These are phyloP conservation scores for Hypercompe scribonia DNA, from an alignment of 2,888 invertebrate genomes.

Conservation along the genomic window DNA sequence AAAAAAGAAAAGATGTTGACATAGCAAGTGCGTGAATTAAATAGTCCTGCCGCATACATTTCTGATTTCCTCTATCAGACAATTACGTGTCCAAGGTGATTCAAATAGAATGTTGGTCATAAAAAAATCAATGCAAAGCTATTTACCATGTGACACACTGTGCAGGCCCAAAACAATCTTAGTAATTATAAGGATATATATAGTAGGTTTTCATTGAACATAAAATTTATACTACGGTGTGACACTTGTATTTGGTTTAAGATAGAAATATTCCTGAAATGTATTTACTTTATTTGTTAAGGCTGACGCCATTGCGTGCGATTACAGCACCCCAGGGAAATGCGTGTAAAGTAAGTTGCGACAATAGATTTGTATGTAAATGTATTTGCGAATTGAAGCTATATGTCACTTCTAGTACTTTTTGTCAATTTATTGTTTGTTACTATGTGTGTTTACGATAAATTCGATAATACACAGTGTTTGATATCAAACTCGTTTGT, in stretches of 20 bases:
- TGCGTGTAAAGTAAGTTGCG: constrained; percentile 16
- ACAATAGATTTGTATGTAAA: constrained; percentile 17
- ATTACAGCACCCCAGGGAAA: constrained; percentile 19
- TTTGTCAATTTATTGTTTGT: not conserved
- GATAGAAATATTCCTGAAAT: constrained; percentile 15
- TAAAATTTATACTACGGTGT: constrained; percentile 4
- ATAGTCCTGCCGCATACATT: too few species aligned
- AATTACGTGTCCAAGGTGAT: not conserved
- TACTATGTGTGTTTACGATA: not conserved
- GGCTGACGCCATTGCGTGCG: constrained; percentile 19
- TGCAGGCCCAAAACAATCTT: too few species aligned
- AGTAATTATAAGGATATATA: too few species aligned
- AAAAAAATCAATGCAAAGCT: too few species aligned
- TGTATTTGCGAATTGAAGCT: constrained; percentile 7
- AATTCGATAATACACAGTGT: not conserved
- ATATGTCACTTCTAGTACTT: not conserved
- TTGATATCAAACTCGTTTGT: not conserved
- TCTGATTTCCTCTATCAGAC: not conserved
- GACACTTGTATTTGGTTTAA: not conserved
- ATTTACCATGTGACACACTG: too few species aligned
- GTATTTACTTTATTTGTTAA: constrained; percentile 26
- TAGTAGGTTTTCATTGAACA: not conserved
- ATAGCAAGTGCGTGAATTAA: too few species aligned
- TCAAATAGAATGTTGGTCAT: not conserved
- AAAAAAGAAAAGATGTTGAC: too few species aligned